phyloP scores from a whole-genome alignment of 2,113 vertebrate genomes.

The Cyphomyrus plagiostoma region DNA sequence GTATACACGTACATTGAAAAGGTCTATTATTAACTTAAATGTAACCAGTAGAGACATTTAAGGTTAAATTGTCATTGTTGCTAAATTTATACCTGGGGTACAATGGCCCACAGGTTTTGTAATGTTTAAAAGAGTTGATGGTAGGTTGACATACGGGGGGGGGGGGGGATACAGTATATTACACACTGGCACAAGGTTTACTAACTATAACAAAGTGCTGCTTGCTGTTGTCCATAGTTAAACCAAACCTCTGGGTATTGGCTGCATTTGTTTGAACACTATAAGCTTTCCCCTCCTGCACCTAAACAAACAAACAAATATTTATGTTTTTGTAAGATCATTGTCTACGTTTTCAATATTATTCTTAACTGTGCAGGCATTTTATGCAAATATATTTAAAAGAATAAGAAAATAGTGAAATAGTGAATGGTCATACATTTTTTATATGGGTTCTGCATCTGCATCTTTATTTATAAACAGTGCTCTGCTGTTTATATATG shows the following conservation, averaged over 20 bases:
- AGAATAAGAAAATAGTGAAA: neutral
- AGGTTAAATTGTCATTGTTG: neutral
- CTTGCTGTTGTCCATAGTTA: neutral
- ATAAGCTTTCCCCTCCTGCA: neutral
- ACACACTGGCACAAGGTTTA: neutral
- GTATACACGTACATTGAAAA: neutral
- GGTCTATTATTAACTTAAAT: neutral
- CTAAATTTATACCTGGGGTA: neutral
- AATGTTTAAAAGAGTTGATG: neutral
- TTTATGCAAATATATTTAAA: neutral
- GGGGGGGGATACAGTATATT: neutral
- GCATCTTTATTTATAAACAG: constrained; percentile 14
- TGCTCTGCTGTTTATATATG: constrained; percentile 17
- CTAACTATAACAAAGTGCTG: neutral
- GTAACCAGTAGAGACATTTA: neutral
- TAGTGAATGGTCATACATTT: neutral
- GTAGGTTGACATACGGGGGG: neutral
- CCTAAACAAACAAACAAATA: neutral
- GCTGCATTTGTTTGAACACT: neutral
- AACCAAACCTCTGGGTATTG: neutral
- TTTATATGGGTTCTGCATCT: neutral
- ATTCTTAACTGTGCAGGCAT: neutral
- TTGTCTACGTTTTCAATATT: neutral
- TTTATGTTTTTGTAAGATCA: neutral
- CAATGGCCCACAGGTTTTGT: neutral